phyloP scores from a whole-genome alignment of 2,888 invertebrate species.

The Choreutis nemorana region DNA sequence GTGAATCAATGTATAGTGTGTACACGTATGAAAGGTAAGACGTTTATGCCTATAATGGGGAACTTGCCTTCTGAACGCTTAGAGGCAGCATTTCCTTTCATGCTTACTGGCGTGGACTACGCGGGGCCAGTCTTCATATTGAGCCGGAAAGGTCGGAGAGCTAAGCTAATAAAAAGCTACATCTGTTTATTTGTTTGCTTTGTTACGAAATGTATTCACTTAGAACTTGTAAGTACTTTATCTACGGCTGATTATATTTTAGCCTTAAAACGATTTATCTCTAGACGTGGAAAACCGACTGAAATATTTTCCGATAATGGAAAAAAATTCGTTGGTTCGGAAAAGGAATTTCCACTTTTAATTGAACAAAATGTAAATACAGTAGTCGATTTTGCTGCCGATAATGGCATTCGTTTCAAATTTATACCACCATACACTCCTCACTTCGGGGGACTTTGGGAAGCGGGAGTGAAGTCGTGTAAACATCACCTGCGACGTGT shows the following conservation, averaged over 20 bases:
- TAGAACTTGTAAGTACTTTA: background rate
- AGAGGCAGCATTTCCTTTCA: too few species aligned
- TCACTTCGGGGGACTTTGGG: slow-evolving; percentile 10
- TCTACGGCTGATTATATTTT: background rate
- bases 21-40: too few species aligned
- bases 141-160: background rate
- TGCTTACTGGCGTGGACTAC: background rate
- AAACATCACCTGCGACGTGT: background rate
- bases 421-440: slow-evolving; percentile 10
- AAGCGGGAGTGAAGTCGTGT: slow-evolving; percentile 1
- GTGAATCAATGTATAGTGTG: too few species aligned
- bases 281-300: slow-evolving; percentile 17
- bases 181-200: background rate
- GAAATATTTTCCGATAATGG: slow-evolving; percentile 20
- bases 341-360: slow-evolving; percentile 10
- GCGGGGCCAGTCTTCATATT: background rate
- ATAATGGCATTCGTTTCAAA: slow-evolving; percentile 2
- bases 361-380: background rate
- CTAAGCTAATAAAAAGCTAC: too few species aligned
- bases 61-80: too few species aligned
- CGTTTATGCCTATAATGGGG: too few species aligned
- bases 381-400: too few species aligned
- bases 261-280: slow-evolving; percentile 12
- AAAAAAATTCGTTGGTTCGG: slow-evolving; percentile 16
- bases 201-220: background rate